phyloP scores from a whole-genome alignment of 2,888 invertebrate species.

The Deladenus siricidicola region DNA sequence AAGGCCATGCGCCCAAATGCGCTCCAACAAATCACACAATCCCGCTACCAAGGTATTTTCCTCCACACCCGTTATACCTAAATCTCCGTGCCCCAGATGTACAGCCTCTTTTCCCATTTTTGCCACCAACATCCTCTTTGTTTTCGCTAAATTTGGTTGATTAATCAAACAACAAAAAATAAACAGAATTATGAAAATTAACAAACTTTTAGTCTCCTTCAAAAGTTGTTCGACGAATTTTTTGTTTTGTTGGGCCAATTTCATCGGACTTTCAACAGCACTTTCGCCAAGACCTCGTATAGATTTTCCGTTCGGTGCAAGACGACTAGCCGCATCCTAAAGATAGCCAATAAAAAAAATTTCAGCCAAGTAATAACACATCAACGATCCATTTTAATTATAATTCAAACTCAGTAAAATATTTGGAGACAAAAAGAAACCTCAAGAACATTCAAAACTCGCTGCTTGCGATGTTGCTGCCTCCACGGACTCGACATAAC shows the following conservation, averaged over 20 bases:
- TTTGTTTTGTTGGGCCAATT: slow-evolving; percentile 76
- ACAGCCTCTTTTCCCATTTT: slow-evolving; percentile 93
- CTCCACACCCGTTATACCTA: slow-evolving; percentile 68
- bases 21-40: slow-evolving; percentile 87
- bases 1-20: slow-evolving; percentile 94
- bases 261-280: slow-evolving; percentile 12
- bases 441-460: slow-evolving; percentile 3
- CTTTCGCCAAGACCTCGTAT: not conserved
- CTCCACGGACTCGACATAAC: slow-evolving; percentile 44
- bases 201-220: slow-evolving; percentile 64
- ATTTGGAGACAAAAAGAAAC: no score
- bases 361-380: not conserved
- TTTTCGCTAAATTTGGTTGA: slow-evolving; percentile 59
- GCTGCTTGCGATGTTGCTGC: slow-evolving; percentile 22
- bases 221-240: slow-evolving; percentile 92
- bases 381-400: not conserved
- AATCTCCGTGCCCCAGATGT: slow-evolving; percentile 79
- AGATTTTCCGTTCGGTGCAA: not conserved
- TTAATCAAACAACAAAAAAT: not conserved
- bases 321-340: slow-evolving; percentile 5
- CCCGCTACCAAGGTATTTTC: slow-evolving; percentile 94
- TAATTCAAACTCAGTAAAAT: not conserved
- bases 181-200: no score
- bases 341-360: not conserved
- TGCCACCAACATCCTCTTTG: slow-evolving; percentile 94